Base-by-base conservation (phyloP, 2,797 vertebrate species). In the Chaetodon trifasciatus region DNA sequence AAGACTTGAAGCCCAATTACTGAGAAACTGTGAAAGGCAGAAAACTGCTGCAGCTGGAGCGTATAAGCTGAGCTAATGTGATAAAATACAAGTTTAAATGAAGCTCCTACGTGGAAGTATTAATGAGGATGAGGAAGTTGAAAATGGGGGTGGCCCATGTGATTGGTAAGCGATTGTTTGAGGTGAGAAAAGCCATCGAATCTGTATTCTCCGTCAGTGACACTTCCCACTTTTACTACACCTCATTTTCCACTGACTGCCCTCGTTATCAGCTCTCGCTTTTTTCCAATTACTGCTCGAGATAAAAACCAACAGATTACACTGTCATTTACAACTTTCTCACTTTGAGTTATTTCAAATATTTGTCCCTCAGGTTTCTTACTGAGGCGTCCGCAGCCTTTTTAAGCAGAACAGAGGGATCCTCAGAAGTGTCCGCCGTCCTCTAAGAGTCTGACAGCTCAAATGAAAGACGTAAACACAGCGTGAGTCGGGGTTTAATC, bases 291-390 rank as follows among this genome's bases (percentile, higher is more conserved):
- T 67, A 76, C 55, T 17, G 49, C 61, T 47, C 2, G 0, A 53
- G 64, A 88, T 76, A 63, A 85, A 84, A 67, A 53, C 47, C 67
- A 67, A 46, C 72, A 70, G 62, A 84, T 68, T 67, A 64, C 8
- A 10, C 0, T 28, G 12, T 28, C 37, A 39, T 70, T 57, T 55
- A 69, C 6, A 1, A 37, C 11, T 42, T 55, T 46, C 35, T 53
- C 40, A 63, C 52, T 28, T 49, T 72, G 8, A 76, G 11, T 47
- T 52, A 37, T 60, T 70, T 46, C n/a, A 23, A 4, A 32, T 37
- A 8, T 52, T 65, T 73, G 50, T 46, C n/a, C 8, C 16, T 1
- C 9, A 6, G 12, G 1, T 52, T 55, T 49, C 32, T 35, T n/a
- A 28, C 37, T 8, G 28, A 28, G 28, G 28, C 28, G 28, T 28